Conservation (phyloP, 2,113 vertebrate species). For the Xerus inauris region DNA sequence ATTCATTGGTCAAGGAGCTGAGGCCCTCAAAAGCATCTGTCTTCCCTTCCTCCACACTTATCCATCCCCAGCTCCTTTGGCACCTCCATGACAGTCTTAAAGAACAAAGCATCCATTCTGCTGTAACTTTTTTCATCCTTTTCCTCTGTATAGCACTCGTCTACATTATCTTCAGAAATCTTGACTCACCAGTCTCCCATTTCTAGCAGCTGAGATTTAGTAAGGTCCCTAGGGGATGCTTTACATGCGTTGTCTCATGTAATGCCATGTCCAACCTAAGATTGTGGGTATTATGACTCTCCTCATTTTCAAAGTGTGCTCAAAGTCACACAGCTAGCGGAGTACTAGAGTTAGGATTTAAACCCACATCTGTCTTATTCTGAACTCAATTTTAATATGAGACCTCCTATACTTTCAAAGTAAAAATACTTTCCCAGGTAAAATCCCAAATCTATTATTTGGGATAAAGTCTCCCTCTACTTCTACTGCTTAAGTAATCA, state of each 20-base stretch:
- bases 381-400: neutral
- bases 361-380: neutral
- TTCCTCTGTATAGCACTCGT: neutral
- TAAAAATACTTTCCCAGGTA: neutral
- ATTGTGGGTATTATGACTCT: neutral
- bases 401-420: neutral
- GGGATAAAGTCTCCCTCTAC: slow-evolving; percentile 63
- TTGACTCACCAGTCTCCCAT: neutral
- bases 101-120: neutral
- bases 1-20: too few species aligned
- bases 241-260: neutral
- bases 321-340: neutral
- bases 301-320: neutral
- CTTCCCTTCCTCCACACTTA: neutral
- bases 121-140: neutral
- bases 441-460: slow-evolving; percentile 60
- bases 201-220: neutral
- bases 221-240: neutral
- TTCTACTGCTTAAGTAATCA: slow-evolving; percentile 52
- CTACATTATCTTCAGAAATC: neutral
- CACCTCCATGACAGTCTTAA: too few species aligned
- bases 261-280: neutral
- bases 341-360: neutral
- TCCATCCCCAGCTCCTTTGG: accelerated
- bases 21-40: too few species aligned